A percentile compares a stretch with the other conserved stretches of the same genome.
Evolutionary conservation across 2,888 invertebrate genomes (phyloP).

Genomic region (Scaptomyza flava): DNA sequence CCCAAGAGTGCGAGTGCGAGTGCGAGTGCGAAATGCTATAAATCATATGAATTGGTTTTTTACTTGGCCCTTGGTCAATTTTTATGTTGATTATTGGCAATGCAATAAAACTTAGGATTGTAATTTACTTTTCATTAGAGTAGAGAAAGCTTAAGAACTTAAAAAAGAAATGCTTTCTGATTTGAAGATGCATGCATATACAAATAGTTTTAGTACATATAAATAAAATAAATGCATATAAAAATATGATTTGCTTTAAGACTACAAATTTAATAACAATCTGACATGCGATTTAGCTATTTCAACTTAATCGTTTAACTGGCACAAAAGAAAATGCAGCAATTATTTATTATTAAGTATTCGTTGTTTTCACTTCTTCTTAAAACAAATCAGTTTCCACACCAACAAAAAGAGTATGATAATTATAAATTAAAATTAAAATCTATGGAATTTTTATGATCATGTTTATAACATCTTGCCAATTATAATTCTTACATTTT

Average conservation of each 20-base stretch:
- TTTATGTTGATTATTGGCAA: slow-evolving; percentile 23
- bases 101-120: no score
- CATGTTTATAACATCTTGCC: background rate
- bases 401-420: background rate
- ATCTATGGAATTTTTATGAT: background rate
- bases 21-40: slow-evolving; percentile 25
- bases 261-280: slow-evolving; percentile 43
- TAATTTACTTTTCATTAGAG: no score
- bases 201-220: background rate
- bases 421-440: background rate
- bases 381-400: slow-evolving; percentile 28
- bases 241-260: background rate
- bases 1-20: background rate
- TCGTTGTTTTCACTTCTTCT: slow-evolving; percentile 21
- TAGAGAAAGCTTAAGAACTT: background rate
- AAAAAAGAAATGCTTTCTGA: no score
- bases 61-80: slow-evolving; percentile 3
- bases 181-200: background rate
- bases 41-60: slow-evolving; percentile 53
- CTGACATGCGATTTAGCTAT: slow-evolving; percentile 63
- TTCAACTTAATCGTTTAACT: slow-evolving; percentile 56
- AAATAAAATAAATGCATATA: background rate
- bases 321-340: slow-evolving; percentile 38
- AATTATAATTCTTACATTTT: background rate
- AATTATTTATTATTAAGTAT: slow-evolving; percentile 5